Evolutionary conservation across 2,113 vertebrate genomes (phyloP).

Genomic region (Arvicanthis niloticus): DNA sequence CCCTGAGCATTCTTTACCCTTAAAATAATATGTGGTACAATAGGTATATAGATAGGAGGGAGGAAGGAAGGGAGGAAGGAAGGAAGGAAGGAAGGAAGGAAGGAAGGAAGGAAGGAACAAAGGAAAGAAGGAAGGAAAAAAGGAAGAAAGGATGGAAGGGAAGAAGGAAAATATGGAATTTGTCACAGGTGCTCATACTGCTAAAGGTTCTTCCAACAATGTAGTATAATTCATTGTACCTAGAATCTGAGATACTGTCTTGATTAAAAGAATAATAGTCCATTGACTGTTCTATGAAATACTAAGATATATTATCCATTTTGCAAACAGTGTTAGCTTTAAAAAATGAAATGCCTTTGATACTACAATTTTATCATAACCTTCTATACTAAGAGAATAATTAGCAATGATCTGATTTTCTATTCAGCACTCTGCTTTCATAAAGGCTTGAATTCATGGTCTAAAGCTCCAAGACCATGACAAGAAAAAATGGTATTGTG

Average conservation of each 20-base stretch:
- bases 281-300: background rate
- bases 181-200: background rate
- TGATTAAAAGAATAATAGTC: background rate
- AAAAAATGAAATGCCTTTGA: background rate
- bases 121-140: background rate
- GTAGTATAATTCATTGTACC: background rate
- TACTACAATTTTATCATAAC: background rate
- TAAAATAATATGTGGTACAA: background rate
- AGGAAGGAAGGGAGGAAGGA: background rate
- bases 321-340: background rate
- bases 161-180: background rate
- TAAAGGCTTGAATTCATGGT: background rate
- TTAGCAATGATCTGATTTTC: background rate
- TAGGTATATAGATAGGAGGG: conserved; percentile 5
- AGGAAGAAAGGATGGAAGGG: background rate
- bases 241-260: background rate
- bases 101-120: background rate
- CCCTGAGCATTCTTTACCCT: background rate
- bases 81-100: background rate
- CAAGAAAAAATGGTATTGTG: background rate
- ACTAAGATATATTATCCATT: background rate
- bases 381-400: background rate
- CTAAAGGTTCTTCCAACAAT: background rate
- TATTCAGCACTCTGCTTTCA: background rate
- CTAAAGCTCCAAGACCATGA: background rate